Evolutionary conservation across 2,888 invertebrate species (phyloP).

Genomic region (Nephrotoma guestfalica): DNA sequence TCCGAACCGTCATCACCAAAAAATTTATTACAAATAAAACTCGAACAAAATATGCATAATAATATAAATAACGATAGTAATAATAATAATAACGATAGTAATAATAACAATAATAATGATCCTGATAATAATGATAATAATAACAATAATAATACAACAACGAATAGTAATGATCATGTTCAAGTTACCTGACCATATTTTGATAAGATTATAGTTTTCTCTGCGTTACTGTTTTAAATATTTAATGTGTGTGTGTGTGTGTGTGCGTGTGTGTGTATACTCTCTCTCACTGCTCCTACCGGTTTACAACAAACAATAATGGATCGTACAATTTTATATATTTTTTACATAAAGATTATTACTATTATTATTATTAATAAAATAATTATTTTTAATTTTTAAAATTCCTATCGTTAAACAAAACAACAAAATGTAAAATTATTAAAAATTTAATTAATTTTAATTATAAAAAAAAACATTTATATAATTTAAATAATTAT

Average conservation of each 20-base stretch:
- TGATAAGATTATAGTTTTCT: not conserved
- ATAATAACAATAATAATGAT: slow-evolving; percentile 11
- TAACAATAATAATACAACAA: slow-evolving; percentile 12
- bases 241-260: not conserved
- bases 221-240: not conserved
- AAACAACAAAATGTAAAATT: not conserved
- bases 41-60: slow-evolving; percentile 21
- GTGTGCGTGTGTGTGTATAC: too few relatives aligned
- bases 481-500: not conserved
- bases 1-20: slow-evolving; percentile 27
- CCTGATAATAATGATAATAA: slow-evolving; percentile 14
- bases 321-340: not conserved
- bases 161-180: slow-evolving; percentile 13
- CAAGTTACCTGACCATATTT: slow-evolving; percentile 16
- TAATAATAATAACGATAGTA: slow-evolving; percentile 14
- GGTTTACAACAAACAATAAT: not conserved
- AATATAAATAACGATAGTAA: slow-evolving; percentile 15
- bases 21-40: slow-evolving; percentile 9
- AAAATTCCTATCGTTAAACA: not conserved
- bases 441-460: not conserved
- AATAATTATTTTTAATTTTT: not conserved
- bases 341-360: not conserved
- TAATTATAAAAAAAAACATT: not conserved
- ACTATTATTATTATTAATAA: not conserved
- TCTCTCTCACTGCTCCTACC: not conserved